Evolutionary conservation across 2,888 invertebrate genomes (phyloP).

Genomic region (Clusia tigrina): DNA sequence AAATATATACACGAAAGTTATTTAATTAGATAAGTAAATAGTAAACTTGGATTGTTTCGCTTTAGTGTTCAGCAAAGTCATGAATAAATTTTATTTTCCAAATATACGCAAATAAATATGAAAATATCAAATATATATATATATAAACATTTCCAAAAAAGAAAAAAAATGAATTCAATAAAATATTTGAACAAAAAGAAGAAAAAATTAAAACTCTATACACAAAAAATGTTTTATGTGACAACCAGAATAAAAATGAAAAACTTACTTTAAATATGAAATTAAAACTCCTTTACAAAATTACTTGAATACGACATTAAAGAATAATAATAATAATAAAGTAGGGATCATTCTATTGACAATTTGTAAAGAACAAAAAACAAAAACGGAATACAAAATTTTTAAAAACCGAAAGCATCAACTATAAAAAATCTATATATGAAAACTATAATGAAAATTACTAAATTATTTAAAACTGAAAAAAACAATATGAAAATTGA

Average conservation of each 20-base stretch:
- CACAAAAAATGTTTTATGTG: slow-evolving; percentile 18
- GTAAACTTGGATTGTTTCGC: slow-evolving; percentile 35
- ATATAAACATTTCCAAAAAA: slow-evolving; percentile 24
- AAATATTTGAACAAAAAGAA: slow-evolving; percentile 18
- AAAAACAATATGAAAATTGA: slow-evolving; percentile 26
- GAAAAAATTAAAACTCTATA: slow-evolving; percentile 14
- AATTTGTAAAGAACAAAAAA: slow-evolving; percentile 20
- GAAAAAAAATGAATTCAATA: slow-evolving; percentile 18
- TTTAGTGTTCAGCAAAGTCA: slow-evolving; percentile 48
- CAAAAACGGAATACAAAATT: slow-evolving; percentile 21
- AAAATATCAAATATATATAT: slow-evolving; percentile 20
- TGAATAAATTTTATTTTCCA: slow-evolving; percentile 21
- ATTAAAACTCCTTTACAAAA: not conserved
- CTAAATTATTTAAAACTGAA: slow-evolving; percentile 28
- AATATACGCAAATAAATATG: slow-evolving; percentile 26
- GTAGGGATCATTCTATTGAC: slow-evolving; percentile 60
- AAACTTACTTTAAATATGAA: slow-evolving; percentile 4
- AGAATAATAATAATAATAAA: too few species aligned
- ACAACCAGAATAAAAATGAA: slow-evolving; percentile 8
- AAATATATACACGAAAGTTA: slow-evolving; percentile 29
- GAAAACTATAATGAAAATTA: slow-evolving; percentile 26
- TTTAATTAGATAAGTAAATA: slow-evolving; percentile 30
- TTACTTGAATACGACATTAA: slow-evolving; percentile 45
- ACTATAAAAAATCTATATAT: slow-evolving; percentile 33
- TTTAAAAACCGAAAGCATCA: slow-evolving; percentile 33